Evolutionary conservation across 1,140 invertebrate genomes (phyloP).

Genomic region (Papilio dardanus): DNA sequence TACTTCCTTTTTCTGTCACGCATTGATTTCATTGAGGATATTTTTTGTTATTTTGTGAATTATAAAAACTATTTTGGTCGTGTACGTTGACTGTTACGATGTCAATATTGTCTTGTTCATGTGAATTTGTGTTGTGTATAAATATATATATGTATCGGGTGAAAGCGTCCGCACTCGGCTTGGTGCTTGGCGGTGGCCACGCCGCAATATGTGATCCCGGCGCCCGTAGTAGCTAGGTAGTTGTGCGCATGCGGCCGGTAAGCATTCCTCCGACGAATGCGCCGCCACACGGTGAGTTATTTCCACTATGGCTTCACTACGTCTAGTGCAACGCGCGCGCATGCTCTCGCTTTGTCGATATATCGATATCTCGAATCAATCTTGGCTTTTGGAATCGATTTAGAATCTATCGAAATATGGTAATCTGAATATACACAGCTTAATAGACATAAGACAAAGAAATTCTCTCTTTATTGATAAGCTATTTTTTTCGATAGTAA

Average conservation of each 20-base stretch:
- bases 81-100: conserved; percentile 75
- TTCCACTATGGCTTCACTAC: conserved; percentile 61
- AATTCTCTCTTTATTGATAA: neutral
- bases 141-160: conserved; percentile 57
- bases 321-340: conserved; percentile 52
- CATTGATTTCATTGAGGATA: conserved; percentile 48
- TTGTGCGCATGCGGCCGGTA: conserved; percentile 75
- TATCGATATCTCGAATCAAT: conserved; percentile 53
- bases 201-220: conserved; percentile 72
- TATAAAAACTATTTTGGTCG: conserved; percentile 82
- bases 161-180: conserved; percentile 75
- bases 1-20: conserved; percentile 72
- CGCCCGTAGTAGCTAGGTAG: conserved; percentile 70
- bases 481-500: neutral
- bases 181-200: conserved; percentile 69
- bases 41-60: conserved; percentile 48
- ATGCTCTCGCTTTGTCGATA: conserved; percentile 41
- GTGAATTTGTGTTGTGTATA: conserved; percentile 81
- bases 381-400: conserved; percentile 30
- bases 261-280: conserved; percentile 79
- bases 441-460: neutral
- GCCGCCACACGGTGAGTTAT: conserved; percentile 69
- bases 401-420: neutral
- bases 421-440: neutral
- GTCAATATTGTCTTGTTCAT: conserved; percentile 80